phyloP scores from a whole-genome alignment of 2,888 invertebrate species.

The Noctua pronuba region DNA sequence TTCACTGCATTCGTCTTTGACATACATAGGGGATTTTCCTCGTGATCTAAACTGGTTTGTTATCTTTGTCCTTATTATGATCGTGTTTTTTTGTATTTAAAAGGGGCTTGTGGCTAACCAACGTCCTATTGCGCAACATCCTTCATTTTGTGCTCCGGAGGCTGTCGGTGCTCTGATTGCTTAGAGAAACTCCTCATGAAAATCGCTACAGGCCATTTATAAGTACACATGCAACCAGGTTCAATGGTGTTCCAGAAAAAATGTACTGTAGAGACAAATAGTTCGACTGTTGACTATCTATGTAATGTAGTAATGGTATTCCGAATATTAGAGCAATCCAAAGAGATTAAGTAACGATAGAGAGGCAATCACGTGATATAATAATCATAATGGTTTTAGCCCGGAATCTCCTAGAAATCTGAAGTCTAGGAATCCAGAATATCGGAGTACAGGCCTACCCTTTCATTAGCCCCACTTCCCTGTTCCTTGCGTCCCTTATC shows the following conservation, averaged over 20 bases:
- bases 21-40: constrained; percentile 49
- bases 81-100: background rate
- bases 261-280: background rate
- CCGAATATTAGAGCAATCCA: background rate
- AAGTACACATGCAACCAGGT: no score
- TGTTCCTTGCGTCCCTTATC: background rate
- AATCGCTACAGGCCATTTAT: background rate
- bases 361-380: background rate
- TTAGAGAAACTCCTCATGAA: background rate
- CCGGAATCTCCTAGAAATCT: background rate
- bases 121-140: background rate
- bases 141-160: background rate
- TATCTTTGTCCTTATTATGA: background rate
- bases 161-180: background rate
- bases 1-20: constrained; percentile 43
- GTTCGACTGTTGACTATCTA: background rate
- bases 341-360: background rate
- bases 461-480: background rate
- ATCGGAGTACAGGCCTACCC: background rate
- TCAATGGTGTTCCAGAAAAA: background rate
- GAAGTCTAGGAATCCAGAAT: background rate
- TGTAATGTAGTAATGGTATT: background rate
- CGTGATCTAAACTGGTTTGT: constrained; percentile 22
- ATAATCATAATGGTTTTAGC: no score
- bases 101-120: background rate